These are phyloP conservation scores for Oryzias sinensis DNA, from an alignment of 2,797 vertebrate genomes.

Conservation along the genomic window DNA sequence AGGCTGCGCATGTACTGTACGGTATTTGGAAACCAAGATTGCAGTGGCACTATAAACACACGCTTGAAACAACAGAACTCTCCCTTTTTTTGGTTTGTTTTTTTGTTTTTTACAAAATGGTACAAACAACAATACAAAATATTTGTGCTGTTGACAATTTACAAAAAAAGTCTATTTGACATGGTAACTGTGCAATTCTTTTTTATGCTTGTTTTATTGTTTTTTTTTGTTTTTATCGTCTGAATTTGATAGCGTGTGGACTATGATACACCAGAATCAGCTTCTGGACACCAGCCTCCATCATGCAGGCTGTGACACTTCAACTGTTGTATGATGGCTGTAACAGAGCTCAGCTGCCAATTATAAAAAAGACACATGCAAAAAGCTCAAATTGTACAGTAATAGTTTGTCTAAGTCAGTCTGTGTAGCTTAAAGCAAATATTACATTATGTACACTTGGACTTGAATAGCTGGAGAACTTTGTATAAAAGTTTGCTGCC, in stretches of 20 bases:
- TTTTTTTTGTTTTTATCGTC: conserved; percentile 43
- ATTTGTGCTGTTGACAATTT: conserved; percentile 98
- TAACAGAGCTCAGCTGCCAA: conserved; percentile 79
- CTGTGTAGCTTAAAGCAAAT: conserved; percentile 79
- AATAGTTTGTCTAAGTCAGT: conserved; percentile 68
- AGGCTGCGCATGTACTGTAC: conserved; percentile 81
- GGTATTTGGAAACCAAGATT: conserved; percentile 83
- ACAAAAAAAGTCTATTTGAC: conserved; percentile 85
- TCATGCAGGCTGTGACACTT: conserved; percentile 86
- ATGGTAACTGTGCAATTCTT: conserved; percentile 78
- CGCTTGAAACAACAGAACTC: conserved; percentile 83
- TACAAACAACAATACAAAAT: conserved; percentile 99
- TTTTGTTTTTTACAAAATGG: conserved; percentile 92
- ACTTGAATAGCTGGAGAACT: conserved; percentile 56
- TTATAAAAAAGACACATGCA: conserved; percentile 91
- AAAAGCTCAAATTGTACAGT: conserved; percentile 79
- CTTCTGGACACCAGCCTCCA: conserved; percentile 80
- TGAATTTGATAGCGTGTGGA: conserved; percentile 69
- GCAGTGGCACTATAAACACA: conserved; percentile 90
- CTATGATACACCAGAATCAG: conserved; percentile 74
- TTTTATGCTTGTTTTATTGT: conserved; percentile 55
- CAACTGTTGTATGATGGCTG: conserved; percentile 74
- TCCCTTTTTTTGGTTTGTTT: conserved; percentile 57
- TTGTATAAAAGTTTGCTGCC: conserved; percentile 35
- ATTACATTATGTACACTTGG: conserved; percentile 80